phyloP scores from a whole-genome alignment of 1,140 invertebrate species.

The Aphelinus atriplicis region DNA sequence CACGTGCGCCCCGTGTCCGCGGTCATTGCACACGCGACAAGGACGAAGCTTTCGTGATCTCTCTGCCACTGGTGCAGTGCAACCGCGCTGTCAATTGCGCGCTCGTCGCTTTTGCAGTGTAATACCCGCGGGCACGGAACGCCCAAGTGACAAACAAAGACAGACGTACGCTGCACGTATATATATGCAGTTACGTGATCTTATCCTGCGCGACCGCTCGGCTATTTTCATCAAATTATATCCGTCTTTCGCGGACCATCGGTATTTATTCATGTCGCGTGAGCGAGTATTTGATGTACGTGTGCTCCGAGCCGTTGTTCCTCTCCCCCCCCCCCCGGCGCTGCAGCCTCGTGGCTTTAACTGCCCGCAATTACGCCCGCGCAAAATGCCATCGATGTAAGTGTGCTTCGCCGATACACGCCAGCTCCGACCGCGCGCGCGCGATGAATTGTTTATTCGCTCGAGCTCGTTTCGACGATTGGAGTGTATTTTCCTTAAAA shows the following conservation, averaged over 20 bases:
- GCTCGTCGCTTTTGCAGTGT: background rate
- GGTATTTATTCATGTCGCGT: constrained; percentile 24
- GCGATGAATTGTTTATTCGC: no score
- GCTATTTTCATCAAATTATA: constrained; percentile 27
- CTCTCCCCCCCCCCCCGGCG: no score
- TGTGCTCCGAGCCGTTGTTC: no score
- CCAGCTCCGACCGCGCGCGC: no score
- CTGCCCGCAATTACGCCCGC: constrained; percentile 7
- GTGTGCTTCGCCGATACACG: background rate
- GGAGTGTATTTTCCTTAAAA: no score
- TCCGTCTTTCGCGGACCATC: constrained; percentile 31
- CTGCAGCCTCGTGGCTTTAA: background rate
- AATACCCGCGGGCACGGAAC: constrained; percentile 3
- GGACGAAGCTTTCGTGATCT: constrained; percentile 3
- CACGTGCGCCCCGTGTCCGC: no score
- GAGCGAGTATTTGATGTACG: no score
- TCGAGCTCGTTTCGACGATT: no score
- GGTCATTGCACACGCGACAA: background rate
- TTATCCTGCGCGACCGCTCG: constrained; percentile 19
- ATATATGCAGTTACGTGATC: constrained; percentile 25
- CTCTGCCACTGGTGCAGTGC: background rate
- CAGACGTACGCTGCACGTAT: no score
- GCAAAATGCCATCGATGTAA: constrained; percentile 12
- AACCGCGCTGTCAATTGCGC: background rate
- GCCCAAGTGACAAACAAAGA: background rate